Evolutionary conservation across 2,888 invertebrate species (phyloP).

Genomic region (Panopea generosa): DNA sequence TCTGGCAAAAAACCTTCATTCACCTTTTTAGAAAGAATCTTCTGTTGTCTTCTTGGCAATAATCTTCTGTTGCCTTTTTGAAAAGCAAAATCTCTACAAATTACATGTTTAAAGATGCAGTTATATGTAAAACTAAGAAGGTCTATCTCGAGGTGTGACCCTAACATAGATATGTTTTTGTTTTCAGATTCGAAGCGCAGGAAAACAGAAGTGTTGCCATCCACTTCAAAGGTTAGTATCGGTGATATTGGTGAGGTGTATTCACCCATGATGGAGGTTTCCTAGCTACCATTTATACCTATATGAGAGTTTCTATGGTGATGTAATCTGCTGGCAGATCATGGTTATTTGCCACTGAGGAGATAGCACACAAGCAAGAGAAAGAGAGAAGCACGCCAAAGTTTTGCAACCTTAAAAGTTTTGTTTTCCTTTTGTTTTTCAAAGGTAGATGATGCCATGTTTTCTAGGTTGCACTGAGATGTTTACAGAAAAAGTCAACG

Average conservation of each 20-base stretch:
- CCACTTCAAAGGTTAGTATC: constrained; percentile 82
- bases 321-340: neutral
- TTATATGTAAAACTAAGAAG: no score
- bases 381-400: neutral
- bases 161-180: no score
- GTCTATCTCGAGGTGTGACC: no score
- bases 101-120: no score
- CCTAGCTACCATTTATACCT: constrained; percentile 54
- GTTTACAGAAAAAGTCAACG: constrained; percentile 1
- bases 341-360: neutral
- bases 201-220: constrained; percentile 71
- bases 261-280: constrained; percentile 67
- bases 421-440: constrained; percentile 21
- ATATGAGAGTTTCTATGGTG: constrained; percentile 39
- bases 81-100: no score
- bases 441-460: constrained; percentile 25
- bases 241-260: constrained; percentile 78
- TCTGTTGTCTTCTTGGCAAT: no score
- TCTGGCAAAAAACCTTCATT: no score
- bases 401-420: constrained; percentile 1
- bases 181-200: constrained; percentile 73
- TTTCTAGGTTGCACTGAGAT: constrained; percentile 16
- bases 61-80: no score
- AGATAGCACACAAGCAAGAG: neutral
- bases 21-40: no score